Evolutionary conservation across 2,113 vertebrate genomes (phyloP), one percentile per base, ranked within the genome.

Genomic region (Dolichallabes microphthalmus): DNA sequence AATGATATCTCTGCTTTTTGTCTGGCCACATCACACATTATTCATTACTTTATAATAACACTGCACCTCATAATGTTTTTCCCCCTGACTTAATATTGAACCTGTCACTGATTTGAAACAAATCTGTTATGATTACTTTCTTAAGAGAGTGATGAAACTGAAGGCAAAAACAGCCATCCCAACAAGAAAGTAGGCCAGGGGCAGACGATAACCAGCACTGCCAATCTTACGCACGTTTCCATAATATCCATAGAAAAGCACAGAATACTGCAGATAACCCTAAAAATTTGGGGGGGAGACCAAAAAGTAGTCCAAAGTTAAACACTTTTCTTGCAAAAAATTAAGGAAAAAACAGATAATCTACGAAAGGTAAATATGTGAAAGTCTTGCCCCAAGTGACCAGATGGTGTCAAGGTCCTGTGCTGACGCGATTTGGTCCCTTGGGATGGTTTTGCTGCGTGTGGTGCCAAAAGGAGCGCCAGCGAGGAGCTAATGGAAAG

Each of bases 341-440:
- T n/a, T n/a, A n/a, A 45, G 7, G 7, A 35, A 45, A 81, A 88
- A 58, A 83, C 71, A 82, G 19, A 79, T 22, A 87, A 68, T 69
- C 32, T 80, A 8, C 74, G 88, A 89, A 58, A 87, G 14, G 64
- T 84, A 75, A 84, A 7, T 76, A 25, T 22, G 25, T 89, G 50
- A 88, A 50, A 87, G 55, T 12, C 96, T 97, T 94, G 92, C 98
- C 96, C 98, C 98, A 0, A 99, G 96, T 79, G 98, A 99, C 98
- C 98, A 99, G 93, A 99, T 96, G 91, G 98, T 99, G 94, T 99
- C 97, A 94, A 99, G 92, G 89, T 99, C 98, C 22, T 98, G 97
- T 52, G 98, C 98, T 0, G 97, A 97, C 0, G 90, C 27, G 0
- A 96, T 17, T 0, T 95, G 95, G 80, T 97, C 96, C 76, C 91